Conservation (phyloP, 2,888 invertebrate species). For the Xestia ashworthii region DNA sequence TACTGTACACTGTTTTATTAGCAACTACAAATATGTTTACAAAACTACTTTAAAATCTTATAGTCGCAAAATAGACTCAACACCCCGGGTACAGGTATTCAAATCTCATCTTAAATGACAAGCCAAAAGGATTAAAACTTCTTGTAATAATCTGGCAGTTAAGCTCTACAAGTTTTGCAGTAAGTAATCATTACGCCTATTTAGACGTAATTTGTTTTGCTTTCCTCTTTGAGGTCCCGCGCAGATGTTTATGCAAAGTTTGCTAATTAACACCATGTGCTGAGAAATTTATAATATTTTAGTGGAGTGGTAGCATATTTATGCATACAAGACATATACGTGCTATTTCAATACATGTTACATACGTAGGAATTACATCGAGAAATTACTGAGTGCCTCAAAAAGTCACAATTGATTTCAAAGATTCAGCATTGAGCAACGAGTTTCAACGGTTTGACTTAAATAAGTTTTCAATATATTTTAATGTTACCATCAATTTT, state of each 20-base stretch:
- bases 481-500: background rate
- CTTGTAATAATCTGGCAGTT: background rate
- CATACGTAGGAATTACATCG: no score
- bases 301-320: background rate
- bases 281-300: conserved; percentile 7
- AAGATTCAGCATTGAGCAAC: no score
- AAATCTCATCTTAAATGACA: background rate
- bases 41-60: conserved; percentile 32
- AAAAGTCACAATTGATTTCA: background rate
- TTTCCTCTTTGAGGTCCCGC: conserved; percentile 25
- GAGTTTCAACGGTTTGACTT: no score
- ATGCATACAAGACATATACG: no score
- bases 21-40: conserved; percentile 28
- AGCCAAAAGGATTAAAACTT: background rate
- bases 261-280: conserved; percentile 26
- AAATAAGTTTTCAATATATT: no score
- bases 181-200: conserved; percentile 33
- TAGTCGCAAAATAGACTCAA: background rate
- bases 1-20: conserved; percentile 16
- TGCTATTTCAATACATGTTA: background rate
- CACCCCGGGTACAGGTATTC: background rate
- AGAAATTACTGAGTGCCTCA: background rate
- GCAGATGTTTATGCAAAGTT: conserved; percentile 33
- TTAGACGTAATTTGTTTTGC: conserved; percentile 44
- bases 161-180: conserved; percentile 8